Base-by-base conservation (phyloP, 2,113 vertebrate genomes). In the Bubo scandiacus region DNA sequence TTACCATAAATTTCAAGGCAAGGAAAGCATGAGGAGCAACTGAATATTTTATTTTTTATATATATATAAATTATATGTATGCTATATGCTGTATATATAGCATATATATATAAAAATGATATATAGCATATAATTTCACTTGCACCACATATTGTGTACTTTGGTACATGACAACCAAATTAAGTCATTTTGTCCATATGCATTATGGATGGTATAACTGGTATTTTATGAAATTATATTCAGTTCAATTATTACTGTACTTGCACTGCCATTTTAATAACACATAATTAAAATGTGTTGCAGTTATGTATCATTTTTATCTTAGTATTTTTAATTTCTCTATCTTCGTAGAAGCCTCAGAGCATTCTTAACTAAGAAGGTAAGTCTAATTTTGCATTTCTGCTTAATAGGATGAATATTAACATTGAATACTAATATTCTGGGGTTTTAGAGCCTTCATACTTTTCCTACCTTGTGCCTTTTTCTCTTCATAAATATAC, bases 351-450 rank as follows among this genome's bases (percentile, higher is more conserved):
- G 65, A 94, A 91, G 40, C 72, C 65, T 91, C 40, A 52, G 34
- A 93, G 65, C 47, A 79, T 55, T 89, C 57, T 92, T 75, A 67
- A 75, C 61, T 65, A 52, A 77, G 65, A 92, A 66, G 86, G 40
- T 90, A 90, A 82, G 32, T 43, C 30, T 82, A 65, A 88, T 88
- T 94, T 88, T 94, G 45, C 66, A 88, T 91, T 93, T 85, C 38
- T 92, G 62, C 34, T 72, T 92, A 92, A 94, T 65, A 75, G 11
- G 66, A 93, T 96, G 52, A 92, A 86, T 91, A 94, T 63, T 94
- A 94, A 89, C 45, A 70, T 84, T 40, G 87, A 75, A 82, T 62
- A 65, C 91, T 87, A 71, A 88, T 88, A 75, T 25, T 85, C 38
- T 58, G 86, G 20, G 36, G 80, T n/a, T 72, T 25, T 32, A 75